Conservation (phyloP, 1,140 invertebrate genomes). For the Pentalonia nigronervosa region DNA sequence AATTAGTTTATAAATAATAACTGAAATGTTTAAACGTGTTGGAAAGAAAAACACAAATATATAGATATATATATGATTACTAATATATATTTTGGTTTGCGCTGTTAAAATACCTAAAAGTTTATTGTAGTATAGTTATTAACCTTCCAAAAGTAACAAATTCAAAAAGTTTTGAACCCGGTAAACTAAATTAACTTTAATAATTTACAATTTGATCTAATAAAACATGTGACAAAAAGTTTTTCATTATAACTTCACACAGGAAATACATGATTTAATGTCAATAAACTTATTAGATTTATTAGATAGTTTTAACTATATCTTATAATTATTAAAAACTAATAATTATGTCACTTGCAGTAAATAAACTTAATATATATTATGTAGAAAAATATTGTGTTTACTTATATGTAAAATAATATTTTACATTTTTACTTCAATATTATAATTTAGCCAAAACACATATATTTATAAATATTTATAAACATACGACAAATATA, state of each 20-base stretch:
- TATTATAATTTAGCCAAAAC: neutral
- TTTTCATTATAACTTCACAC: neutral
- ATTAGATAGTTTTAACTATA: neutral
- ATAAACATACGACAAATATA: neutral
- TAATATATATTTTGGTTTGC: neutral
- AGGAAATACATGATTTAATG: neutral
- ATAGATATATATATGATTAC: neutral
- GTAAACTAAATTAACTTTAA: neutral
- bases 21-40: neutral
- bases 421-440: neutral
- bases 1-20: neutral
- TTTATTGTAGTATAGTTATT: neutral
- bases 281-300: neutral
- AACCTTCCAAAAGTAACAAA: neutral
- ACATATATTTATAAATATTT: neutral
- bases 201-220: neutral
- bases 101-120: neutral
- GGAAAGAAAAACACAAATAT: neutral
- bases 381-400: neutral
- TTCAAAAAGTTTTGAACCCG: neutral
- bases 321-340: neutral
- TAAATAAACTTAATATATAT: neutral
- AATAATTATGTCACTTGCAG: neutral
- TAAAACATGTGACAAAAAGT: neutral
- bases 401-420: neutral